A percentile compares a stretch with the other conserved stretches of the same genome.
Evolutionary conservation across 2,113 vertebrate species (phyloP).

Genomic region (Nothobranchius furzeri): DNA sequence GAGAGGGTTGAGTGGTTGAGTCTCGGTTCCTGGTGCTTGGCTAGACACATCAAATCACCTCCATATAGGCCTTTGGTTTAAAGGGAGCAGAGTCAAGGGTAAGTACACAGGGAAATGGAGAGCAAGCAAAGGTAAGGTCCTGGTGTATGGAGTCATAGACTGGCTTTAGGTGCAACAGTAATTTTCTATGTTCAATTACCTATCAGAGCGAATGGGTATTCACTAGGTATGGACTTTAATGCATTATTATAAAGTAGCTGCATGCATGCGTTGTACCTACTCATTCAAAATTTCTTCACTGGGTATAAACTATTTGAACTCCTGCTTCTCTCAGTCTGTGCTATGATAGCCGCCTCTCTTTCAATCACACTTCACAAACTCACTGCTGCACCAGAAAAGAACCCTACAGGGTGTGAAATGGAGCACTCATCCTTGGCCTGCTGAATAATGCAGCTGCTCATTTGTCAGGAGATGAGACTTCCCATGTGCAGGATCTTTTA

Average conservation of each 20-base stretch:
- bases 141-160: too few species aligned
- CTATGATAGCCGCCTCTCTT: background rate
- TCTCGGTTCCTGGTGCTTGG: too few species aligned
- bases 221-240: background rate
- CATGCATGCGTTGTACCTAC: background rate
- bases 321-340: background rate
- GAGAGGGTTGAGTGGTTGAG: too few species aligned
- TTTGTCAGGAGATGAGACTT: constrained; percentile 11
- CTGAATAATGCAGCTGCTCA: constrained; percentile 6
- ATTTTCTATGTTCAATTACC: too few species aligned
- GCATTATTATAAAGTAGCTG: background rate
- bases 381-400: background rate
- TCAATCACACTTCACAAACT: background rate
- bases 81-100: too few species aligned
- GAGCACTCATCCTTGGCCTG: background rate
- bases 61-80: too few species aligned
- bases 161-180: too few species aligned
- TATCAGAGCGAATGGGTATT: too few species aligned
- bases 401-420: background rate
- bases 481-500: constrained; percentile 12
- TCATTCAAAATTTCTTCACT: constrained; percentile 2
- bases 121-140: too few species aligned
- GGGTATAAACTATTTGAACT: constrained; percentile 36
- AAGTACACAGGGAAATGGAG: too few species aligned
- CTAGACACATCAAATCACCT: too few species aligned